These are phyloP conservation scores for Trichogramma pretiosum DNA, from an alignment of 1,140 invertebrate genomes.

Conservation along the genomic window DNA sequence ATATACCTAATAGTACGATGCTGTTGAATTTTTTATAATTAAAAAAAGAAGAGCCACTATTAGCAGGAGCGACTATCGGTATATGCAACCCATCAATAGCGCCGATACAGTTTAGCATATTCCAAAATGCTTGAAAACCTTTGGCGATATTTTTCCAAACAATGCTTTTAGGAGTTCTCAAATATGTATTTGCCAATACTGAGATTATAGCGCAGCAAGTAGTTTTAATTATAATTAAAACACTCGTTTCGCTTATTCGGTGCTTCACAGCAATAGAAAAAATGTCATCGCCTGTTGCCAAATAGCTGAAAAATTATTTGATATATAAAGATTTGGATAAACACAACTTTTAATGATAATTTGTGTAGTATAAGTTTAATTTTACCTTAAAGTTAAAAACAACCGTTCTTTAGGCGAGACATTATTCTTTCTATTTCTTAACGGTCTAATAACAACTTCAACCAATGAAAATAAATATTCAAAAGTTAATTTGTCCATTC, in stretches of 20 bases:
- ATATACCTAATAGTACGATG: slow-evolving; percentile 44
- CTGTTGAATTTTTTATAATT: slow-evolving; percentile 48
- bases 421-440: too few species aligned
- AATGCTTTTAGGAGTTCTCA: neutral
- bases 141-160: slow-evolving; percentile 1
- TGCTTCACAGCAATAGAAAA: neutral
- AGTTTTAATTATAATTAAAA: neutral
- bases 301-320: too few species aligned
- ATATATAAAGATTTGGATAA: too few species aligned
- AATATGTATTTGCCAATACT: neutral
- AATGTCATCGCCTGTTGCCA: neutral
- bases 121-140: slow-evolving; percentile 19
- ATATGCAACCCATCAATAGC: slow-evolving; percentile 48
- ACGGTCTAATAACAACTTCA: too few species aligned
- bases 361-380: too few species aligned
- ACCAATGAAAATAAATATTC: too few species aligned
- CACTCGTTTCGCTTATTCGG: neutral
- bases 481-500: too few species aligned
- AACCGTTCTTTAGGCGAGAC: too few species aligned
- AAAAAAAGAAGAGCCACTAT: slow-evolving; percentile 40
- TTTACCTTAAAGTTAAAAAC: too few species aligned
- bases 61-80: slow-evolving; percentile 31
- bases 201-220: neutral
- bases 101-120: slow-evolving; percentile 37
- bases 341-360: too few species aligned